phyloP scores from a whole-genome alignment of 1,140 invertebrate genomes.

The Ooceraea biroi region DNA sequence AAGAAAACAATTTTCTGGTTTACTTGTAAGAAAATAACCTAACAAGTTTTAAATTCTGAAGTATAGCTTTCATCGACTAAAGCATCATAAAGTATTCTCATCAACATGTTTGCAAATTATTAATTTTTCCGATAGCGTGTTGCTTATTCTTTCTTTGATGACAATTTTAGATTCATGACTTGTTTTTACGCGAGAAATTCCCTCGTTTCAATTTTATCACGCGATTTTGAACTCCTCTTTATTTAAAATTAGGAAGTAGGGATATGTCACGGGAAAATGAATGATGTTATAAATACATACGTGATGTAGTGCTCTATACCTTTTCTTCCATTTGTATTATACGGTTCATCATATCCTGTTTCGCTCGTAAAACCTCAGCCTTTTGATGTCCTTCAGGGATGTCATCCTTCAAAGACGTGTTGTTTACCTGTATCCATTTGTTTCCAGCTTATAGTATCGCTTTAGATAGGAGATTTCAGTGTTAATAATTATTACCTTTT shows the following conservation, averaged over 20 bases:
- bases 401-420: slow-evolving; percentile 78
- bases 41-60: not conserved
- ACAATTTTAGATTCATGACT: not conserved
- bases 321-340: slow-evolving; percentile 85
- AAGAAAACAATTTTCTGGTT: not conserved
- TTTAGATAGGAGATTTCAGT: not conserved
- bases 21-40: not conserved
- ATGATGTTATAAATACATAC: slow-evolving; percentile 11
- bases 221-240: not conserved
- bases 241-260: not conserved
- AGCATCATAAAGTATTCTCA: not conserved
- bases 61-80: not conserved
- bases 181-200: not conserved
- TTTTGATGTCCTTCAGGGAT: slow-evolving; percentile 81
- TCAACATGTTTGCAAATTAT: not conserved
- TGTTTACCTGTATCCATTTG: slow-evolving; percentile 47
- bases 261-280: not conserved
- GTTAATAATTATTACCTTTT: slow-evolving; percentile 74
- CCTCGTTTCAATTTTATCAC: not conserved
- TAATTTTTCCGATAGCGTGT: not conserved
- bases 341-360: slow-evolving; percentile 84
- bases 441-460: not conserved
- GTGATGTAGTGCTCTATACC: slow-evolving; percentile 68
- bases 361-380: slow-evolving; percentile 81
- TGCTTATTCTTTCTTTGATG: not conserved